Percentiles rank a stretch among this genome's conserved stretches.
These are phyloP conservation scores for Drosophila pandora DNA, from an alignment of 1,140 invertebrate genomes.

Conservation along the genomic window DNA sequence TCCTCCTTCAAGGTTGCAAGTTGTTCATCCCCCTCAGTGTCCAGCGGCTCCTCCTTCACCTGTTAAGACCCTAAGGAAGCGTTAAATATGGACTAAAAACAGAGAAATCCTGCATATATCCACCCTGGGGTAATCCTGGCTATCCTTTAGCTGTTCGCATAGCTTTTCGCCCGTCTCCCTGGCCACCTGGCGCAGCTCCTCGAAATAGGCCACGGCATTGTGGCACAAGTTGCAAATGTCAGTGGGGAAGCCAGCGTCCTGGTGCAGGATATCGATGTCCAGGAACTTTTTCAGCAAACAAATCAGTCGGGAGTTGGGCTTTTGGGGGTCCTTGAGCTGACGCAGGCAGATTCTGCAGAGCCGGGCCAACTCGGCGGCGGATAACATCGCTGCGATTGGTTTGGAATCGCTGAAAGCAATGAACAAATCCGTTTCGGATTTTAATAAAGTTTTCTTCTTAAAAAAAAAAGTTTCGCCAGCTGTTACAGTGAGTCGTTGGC, in stretches of 20 bases:
- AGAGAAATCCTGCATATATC: slow-evolving; percentile 3
- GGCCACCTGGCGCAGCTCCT: slow-evolving; percentile 64
- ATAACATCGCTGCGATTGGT: slow-evolving; percentile 54
- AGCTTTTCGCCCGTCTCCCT: slow-evolving; percentile 51
- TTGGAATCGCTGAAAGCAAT: slow-evolving; percentile 18
- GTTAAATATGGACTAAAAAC: slow-evolving; percentile 12
- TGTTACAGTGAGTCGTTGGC: neutral
- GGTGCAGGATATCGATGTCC: slow-evolving; percentile 60
- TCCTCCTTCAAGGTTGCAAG: neutral
- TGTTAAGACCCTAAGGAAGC: slow-evolving; percentile 31
- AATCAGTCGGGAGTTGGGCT: slow-evolving; percentile 29
- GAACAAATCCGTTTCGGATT: neutral
- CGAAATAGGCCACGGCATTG: slow-evolving; percentile 63
- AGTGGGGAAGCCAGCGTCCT: slow-evolving; percentile 55
- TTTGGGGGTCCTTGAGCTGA: slow-evolving; percentile 52
- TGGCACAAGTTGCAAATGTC: slow-evolving; percentile 68
- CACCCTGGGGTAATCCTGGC: slow-evolving; percentile 4
- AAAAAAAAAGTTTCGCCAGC: neutral
- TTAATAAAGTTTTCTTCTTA: neutral
- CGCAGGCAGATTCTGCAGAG: slow-evolving; percentile 73
- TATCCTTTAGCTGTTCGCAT: neutral
- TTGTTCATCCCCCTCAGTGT: slow-evolving; percentile 3
- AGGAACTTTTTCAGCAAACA: slow-evolving; percentile 58
- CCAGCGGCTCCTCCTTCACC: slow-evolving; percentile 60
- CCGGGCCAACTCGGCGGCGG: slow-evolving; percentile 58